Evolutionary conservation across 2,797 vertebrate species (phyloP), one percentile per base, ranked within the genome.

Genomic region (Telmatherina bonti): DNA sequence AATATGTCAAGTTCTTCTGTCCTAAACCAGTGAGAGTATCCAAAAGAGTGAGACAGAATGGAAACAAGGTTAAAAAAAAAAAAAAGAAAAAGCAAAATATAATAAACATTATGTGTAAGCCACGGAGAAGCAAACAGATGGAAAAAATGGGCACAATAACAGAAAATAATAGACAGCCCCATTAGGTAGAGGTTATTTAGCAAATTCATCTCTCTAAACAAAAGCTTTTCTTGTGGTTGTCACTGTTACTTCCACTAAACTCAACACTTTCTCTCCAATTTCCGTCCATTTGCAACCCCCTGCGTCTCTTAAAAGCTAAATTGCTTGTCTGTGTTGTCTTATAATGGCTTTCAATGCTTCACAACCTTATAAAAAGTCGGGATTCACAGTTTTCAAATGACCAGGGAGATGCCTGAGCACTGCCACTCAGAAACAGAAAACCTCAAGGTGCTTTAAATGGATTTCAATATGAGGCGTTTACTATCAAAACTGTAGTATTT

Each of bases 121-220:
- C 49, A 62, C 41, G 63, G 51, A 72, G 72, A 78, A 59, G 62
- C 31, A 45, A 58, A 59, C 30, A 60, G 58, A 84, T 24, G 72
- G 51, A 86, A 79, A 43, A 43, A 20, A 88, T 29, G 27, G 72
- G 56, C 53, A 79, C 78, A 78, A 79, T 85, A 83, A 79, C 73
- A 65, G 76, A 72, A 72, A 87, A 83, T 81, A 91, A 89, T 54
- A 88, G 80, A 87, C 81, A 73, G 75, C 67, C 72, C 79, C 82
- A 89, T 88, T 89, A 81, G 82, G 69, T 57, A 31, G 76, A 85
- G 65, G 71, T 88, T 88, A 89, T 85, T 86, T 86, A 85, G 72
- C 84, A 83, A 86, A 88, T 90, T 79, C 84, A 85, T 88, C 78
- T 87, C 72, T 67, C 82, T 75, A 73, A 81, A 86, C 72, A 84